Conservation (phyloP, 2,113 vertebrate species). For the Craseonycteris thonglongyai region DNA sequence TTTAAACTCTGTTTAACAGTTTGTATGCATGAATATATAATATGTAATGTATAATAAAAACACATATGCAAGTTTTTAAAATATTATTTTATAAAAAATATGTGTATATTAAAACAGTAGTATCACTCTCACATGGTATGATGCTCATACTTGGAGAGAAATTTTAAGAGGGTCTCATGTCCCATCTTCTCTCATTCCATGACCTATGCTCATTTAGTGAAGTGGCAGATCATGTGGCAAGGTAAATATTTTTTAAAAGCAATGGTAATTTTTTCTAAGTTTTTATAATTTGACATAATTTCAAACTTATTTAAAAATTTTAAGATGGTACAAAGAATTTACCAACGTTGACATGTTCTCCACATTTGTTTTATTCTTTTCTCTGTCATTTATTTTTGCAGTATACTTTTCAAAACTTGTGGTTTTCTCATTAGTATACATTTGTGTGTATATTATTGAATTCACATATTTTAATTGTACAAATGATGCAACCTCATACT, state of each 20-base stretch:
- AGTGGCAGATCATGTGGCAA: neutral
- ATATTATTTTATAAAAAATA: neutral
- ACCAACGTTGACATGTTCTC: neutral
- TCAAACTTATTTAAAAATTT: neutral
- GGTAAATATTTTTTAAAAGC: neutral
- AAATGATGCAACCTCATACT: neutral
- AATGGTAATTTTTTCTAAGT: neutral
- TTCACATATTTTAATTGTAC: neutral
- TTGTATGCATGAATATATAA: neutral
- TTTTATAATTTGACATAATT: constrained; percentile 5
- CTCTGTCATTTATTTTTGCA: neutral
- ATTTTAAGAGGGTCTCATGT: neutral
- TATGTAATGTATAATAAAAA: neutral
- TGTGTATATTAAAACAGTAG: neutral
- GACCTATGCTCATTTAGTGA: neutral
- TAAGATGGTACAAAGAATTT: neutral
- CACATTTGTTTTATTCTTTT: neutral
- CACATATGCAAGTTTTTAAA: neutral
- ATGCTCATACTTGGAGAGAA: neutral
- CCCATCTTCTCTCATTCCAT: neutral
- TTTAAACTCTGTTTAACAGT: neutral
- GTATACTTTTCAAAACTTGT: neutral
- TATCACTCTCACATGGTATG: neutral
- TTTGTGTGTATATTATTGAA: neutral
- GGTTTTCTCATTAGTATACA: neutral